Conservation (phyloP, 2,888 invertebrate genomes). For the Chymomyza amoena region DNA sequence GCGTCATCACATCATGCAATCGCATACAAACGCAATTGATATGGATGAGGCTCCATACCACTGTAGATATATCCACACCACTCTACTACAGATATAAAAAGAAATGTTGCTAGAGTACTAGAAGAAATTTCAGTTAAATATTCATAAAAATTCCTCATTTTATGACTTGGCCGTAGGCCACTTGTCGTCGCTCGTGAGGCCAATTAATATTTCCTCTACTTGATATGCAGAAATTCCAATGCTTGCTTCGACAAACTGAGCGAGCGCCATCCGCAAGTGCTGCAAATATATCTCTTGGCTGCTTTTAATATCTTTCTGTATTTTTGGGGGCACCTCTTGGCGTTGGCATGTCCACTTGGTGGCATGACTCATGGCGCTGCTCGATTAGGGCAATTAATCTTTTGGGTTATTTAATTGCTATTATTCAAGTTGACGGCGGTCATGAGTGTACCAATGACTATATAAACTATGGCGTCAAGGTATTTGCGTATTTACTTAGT, state of each 20-base stretch:
- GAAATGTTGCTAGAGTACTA: background rate
- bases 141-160: constrained; percentile 56
- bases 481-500: constrained; percentile 1
- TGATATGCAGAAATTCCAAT: constrained; percentile 1
- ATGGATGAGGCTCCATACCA: too few species aligned
- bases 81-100: background rate
- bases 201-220: constrained; percentile 52
- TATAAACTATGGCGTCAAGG: background rate
- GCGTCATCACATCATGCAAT: constrained; percentile 28
- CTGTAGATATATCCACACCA: too few species aligned
- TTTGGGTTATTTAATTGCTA: constrained; percentile 63
- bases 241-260: background rate
- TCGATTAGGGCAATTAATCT: constrained; percentile 59
- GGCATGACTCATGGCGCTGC: constrained; percentile 55
- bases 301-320: background rate
- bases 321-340: background rate
- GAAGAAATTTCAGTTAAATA: constrained; percentile 33
- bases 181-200: constrained; percentile 54
- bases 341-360: constrained; percentile 1
- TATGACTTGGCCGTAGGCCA: constrained; percentile 36
- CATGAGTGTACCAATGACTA: background rate
- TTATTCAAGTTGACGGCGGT: constrained; percentile 48
- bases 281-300: background rate
- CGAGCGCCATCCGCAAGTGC: background rate
- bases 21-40: too few species aligned